These are phyloP conservation scores for rat (Rattus norvegicus) DNA, from an alignment of 2,113 vertebrate genomes.

Conservation along the genomic window GRCr8 NC_086019.1:134237001-134237500, in stretches of 20 bases:
- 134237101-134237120: background rate
- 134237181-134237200: background rate
- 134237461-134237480: no score
- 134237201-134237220: background rate
- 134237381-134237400: rapidly evolving
- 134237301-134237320: conserved; percentile 28
- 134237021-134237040: background rate
- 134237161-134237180: background rate
- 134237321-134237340: background rate
- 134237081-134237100: background rate
- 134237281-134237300: background rate
- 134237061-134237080: conserved; percentile 66
- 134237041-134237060: background rate
- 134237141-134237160: background rate
- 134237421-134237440: no score
- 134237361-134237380: background rate
- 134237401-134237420: rapidly evolving
- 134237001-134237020: background rate
- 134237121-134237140: background rate
- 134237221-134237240: background rate
- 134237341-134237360: background rate
- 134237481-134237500: background rate
- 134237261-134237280: background rate
- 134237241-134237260: background rate
- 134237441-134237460: rapidly evolving